A percentile compares a stretch with the other conserved stretches of the same genome.
Conservation (phyloP, 2,113 vertebrate genomes). For the Oxygymnocypris stewartii region DNA sequence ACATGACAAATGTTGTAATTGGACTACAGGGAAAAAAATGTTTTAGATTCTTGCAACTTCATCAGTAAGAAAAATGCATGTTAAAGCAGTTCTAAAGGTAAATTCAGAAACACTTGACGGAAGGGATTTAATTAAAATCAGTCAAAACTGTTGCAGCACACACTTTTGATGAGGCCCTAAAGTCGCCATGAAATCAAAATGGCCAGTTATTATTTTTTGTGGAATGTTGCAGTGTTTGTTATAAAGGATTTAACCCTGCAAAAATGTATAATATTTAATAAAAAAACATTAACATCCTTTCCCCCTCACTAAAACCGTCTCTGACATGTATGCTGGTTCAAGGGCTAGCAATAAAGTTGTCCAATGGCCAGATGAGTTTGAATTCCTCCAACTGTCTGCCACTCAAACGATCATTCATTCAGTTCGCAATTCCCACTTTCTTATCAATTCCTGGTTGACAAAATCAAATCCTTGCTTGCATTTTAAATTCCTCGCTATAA, state of each 20-base stretch:
- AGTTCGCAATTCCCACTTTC: neutral
- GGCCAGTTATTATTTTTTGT: neutral
- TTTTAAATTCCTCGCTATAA: neutral
- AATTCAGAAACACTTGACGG: neutral
- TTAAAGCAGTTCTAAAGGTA: neutral
- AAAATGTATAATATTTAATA: neutral
- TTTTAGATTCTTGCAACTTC: neutral
- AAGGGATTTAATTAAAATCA: neutral
- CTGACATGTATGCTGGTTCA: neutral
- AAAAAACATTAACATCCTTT: neutral
- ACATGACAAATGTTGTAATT: neutral
- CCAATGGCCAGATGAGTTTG: neutral
- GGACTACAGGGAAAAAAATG: neutral
- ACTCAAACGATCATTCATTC: neutral
- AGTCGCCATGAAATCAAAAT: neutral
- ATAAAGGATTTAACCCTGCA: neutral
- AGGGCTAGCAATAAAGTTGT: neutral
- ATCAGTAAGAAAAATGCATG: neutral
- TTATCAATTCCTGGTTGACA: neutral
- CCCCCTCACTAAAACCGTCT: neutral
- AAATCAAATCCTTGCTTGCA: neutral
- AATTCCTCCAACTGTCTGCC: neutral
- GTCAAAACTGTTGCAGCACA: neutral
- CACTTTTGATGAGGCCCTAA: neutral
- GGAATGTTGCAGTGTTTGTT: neutral